Conservation (phyloP, 2,888 invertebrate species). For the Caenorhabditis plicata region DNA sequence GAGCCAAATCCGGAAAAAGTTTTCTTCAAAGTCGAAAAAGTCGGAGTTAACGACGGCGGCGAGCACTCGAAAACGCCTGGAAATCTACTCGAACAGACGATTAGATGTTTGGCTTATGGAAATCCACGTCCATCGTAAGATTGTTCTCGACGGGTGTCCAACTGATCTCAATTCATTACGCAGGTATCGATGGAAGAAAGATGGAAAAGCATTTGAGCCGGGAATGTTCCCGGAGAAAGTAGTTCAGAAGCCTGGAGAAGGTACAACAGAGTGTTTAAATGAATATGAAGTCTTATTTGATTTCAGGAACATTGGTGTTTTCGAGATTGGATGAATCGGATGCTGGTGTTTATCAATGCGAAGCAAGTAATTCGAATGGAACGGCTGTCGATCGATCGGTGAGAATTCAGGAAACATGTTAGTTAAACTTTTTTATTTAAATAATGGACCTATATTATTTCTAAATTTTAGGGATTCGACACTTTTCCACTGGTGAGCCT, state of each 20-base stretch:
- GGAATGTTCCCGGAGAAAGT: conserved; percentile 77
- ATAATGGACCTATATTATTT: not conserved
- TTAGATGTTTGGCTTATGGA: conserved; percentile 94
- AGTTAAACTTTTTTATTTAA: conserved; percentile 13
- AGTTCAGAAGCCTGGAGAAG: conserved; percentile 88
- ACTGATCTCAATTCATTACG: not conserved
- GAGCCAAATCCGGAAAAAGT: conserved; percentile 49
- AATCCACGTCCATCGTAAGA: conserved; percentile 89
- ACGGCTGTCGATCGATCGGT: conserved; percentile 67
- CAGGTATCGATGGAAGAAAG: conserved; percentile 83
- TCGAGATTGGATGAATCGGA: conserved; percentile 53
- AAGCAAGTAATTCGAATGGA: conserved; percentile 89
- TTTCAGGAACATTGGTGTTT: conserved; percentile 48
- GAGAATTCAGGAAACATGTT: conserved; percentile 59
- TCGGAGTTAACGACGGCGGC: conserved; percentile 19
- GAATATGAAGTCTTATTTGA: not conserved
- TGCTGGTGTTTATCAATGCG: conserved; percentile 73
- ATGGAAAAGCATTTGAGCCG: conserved; percentile 84
- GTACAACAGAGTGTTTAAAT: conserved; percentile 68
- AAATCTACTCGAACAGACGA: conserved; percentile 70
- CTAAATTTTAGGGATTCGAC: conserved; percentile 48
- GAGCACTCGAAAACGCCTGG: conserved; percentile 24
- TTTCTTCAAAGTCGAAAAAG: conserved; percentile 57
- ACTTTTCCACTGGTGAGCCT: conserved; percentile 48
- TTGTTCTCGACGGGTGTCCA: not conserved